These are phyloP conservation scores for Drosophila stalkeri DNA, from an alignment of 2,888 invertebrate genomes.

Conservation along the genomic window DNA sequence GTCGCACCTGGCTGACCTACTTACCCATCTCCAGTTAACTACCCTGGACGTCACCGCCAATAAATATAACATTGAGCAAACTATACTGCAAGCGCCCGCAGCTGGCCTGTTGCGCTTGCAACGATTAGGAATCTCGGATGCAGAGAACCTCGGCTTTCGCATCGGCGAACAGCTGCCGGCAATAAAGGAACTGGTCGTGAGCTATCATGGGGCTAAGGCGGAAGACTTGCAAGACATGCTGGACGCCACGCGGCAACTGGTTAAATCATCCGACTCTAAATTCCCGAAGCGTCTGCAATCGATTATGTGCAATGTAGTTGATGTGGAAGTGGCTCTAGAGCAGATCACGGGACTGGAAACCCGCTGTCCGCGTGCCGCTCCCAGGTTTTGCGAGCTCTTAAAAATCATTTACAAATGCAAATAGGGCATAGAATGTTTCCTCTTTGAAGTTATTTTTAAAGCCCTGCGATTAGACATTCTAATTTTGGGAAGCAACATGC, in stretches of 20 bases:
- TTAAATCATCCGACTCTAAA: slow-evolving; percentile 16
- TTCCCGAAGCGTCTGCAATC: slow-evolving; percentile 60
- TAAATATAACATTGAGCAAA: slow-evolving; percentile 51
- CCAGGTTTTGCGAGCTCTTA: slow-evolving; percentile 58
- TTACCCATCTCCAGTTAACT: slow-evolving; percentile 47
- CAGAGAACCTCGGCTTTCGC: slow-evolving; percentile 58
- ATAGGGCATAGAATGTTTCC: slow-evolving; percentile 26
- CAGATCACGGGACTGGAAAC: slow-evolving; percentile 68
- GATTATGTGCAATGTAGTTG: slow-evolving; percentile 66
- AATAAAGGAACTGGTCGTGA: slow-evolving; percentile 58
- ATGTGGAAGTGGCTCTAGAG: slow-evolving; percentile 66
- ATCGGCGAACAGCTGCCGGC: slow-evolving; percentile 59
- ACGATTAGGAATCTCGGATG: slow-evolving; percentile 63
- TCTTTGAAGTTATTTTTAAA: slow-evolving; percentile 10
- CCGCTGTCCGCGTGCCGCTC: slow-evolving; percentile 57
- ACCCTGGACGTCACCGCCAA: slow-evolving; percentile 61
- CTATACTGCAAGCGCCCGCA: slow-evolving; percentile 43
- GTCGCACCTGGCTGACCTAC: slow-evolving; percentile 44
- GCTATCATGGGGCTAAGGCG: slow-evolving; percentile 54
- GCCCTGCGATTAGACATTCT: slow-evolving; percentile 1
- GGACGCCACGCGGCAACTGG: slow-evolving; percentile 43
- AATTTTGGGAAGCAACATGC: slow-evolving; percentile 14
- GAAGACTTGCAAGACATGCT: slow-evolving; percentile 55
- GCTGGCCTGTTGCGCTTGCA: slow-evolving; percentile 44
- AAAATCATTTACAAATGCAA: slow-evolving; percentile 65